A percentile compares a stretch with the other conserved stretches of the same genome.
These are phyloP conservation scores for Actinernus sp. DNA, from an alignment of 92 coral and sea anemone species.

Conservation along the genomic window DNA sequence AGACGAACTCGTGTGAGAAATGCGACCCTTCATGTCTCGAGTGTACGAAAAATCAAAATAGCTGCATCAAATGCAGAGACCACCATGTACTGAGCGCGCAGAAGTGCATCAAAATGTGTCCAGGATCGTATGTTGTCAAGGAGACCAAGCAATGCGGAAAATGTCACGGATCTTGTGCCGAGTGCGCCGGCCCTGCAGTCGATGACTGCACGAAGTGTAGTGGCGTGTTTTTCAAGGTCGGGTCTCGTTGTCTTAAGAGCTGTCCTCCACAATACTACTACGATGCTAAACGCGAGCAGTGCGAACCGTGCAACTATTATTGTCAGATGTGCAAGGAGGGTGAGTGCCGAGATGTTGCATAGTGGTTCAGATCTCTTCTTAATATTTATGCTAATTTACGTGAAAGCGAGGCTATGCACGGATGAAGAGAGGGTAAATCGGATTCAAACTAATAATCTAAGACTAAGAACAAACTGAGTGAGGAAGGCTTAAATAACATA, in stretches of 20 bases:
- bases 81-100: conserved; percentile 59
- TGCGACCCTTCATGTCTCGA: conserved; percentile 80
- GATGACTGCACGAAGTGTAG: conserved; percentile 82
- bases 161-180: conserved; percentile 81
- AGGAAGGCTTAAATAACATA: no score
- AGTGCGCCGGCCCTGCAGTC: conserved; percentile 78
- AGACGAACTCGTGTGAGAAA: conserved; percentile 66
- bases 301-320: conserved; percentile 93
- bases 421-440: no score
- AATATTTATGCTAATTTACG: no score
- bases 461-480: no score
- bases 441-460: no score
- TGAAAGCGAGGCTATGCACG: no score
- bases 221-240: conserved; percentile 57
- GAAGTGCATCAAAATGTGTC: conserved; percentile 76
- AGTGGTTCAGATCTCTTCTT: no score
- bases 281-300: conserved; percentile 56
- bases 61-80: conserved; percentile 70
- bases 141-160: conserved; percentile 65
- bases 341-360: conserved; percentile 19
- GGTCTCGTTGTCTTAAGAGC: conserved; percentile 62
- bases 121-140: conserved; percentile 70
- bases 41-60: conserved; percentile 52
- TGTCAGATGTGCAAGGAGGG: conserved; percentile 90
- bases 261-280: conserved; percentile 87